Base-by-base conservation (phyloP, 2,888 invertebrate genomes). In the Apodemia hepburni region DNA sequence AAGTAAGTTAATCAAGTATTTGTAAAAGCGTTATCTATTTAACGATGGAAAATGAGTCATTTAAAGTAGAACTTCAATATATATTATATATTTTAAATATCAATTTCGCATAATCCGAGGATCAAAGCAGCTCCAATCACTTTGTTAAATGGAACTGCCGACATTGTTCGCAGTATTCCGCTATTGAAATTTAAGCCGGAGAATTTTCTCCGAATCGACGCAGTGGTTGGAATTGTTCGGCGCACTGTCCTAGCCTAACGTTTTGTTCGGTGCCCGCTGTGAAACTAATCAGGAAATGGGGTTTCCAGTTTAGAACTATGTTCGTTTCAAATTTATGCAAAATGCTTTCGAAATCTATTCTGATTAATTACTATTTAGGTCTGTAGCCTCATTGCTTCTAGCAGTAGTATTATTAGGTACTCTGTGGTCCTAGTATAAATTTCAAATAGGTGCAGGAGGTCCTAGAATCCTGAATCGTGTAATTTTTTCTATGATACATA, bases 181-280 rank as follows among this genome's bases (percentile, higher is more conserved):
- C 85, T 80, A 86, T 89, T 87, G 89, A 90, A 89, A 89, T 88
- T 87, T 84, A 85, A 90, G 88, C 87, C 86, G 87, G 82, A 74
- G 66, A 70, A 70, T 69, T 72, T 90, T 89, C 89, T 80, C 75
- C 76, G 88, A 89, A 89, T 75, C 71, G 69, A 61, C 65, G 80
- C 78, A 81, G 81, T 80, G 71, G 73, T 73, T 76, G 71, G 70
- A 75, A 75, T 49, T 59, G 78, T 75, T 71, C 73, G 73, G 64
- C 61, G 47, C 58, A 62, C 71, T 66, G 79, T 70, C 84, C 85
- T 85, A 84, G 78, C 79, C 77, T 80, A 84, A 85, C 78, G 76
- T 71, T 75, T 74, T 69, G 70, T 71, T 70, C 68, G 71, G 73
- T 78, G 64, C 66, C 64, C 65, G 66, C 66, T 64, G 59, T 63